A percentile compares a stretch with the other conserved stretches of the same genome.
Evolutionary conservation across 2,113 vertebrate genomes (phyloP).

Genomic region (Ophthalmolycus amberensis): DNA sequence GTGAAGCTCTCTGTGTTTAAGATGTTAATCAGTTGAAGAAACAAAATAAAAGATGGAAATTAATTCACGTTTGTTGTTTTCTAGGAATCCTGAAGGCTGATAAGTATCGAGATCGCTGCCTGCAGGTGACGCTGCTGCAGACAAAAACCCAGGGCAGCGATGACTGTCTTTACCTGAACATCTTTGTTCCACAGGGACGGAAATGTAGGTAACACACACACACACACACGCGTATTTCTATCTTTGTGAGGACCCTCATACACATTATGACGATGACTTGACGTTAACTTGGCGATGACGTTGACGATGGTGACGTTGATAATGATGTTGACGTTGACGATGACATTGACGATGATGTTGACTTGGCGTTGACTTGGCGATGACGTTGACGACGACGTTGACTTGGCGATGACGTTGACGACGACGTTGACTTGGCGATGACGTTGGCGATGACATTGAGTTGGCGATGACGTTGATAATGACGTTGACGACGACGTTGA

Average conservation of each 20-base stretch:
- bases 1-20: not conserved
- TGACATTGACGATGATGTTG: too few relatives aligned
- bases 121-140: constrained; percentile 76
- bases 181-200: constrained; percentile 72
- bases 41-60: not conserved
- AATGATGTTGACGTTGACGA: too few relatives aligned
- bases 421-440: too few relatives aligned
- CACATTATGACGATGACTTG: too few relatives aligned
- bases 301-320: too few relatives aligned
- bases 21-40: not conserved
- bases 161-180: constrained; percentile 78
- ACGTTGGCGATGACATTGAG: too few relatives aligned
- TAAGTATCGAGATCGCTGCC: constrained; percentile 58
- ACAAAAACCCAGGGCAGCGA: constrained; percentile 67
- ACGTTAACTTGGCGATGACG: too few relatives aligned
- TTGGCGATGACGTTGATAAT: not conserved
- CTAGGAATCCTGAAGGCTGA: constrained; percentile 68
- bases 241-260: too few relatives aligned
- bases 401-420: too few relatives aligned
- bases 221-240: constrained; percentile 1
- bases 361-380: too few relatives aligned
- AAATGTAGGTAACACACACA: constrained; percentile 34
- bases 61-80: not conserved
- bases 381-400: too few relatives aligned
- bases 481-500: not conserved